These are phyloP conservation scores for Jaculus jaculus DNA, from an alignment of 2,113 vertebrate species.

Conservation along the genomic window DNA sequence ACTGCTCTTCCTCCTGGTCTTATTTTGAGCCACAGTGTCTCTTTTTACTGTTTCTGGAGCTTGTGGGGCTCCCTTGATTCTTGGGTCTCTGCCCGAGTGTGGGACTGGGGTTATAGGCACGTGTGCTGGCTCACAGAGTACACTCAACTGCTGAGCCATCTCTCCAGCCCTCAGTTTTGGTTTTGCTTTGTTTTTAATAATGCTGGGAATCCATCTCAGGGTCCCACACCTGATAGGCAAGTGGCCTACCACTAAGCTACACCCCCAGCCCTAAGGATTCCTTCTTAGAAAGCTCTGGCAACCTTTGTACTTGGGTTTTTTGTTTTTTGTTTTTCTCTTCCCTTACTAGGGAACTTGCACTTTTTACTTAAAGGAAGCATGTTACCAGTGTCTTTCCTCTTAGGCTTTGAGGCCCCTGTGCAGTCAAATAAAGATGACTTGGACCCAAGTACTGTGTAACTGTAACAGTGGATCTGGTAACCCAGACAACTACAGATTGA, in stretches of 20 bases:
- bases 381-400: background rate
- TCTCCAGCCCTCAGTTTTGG: background rate
- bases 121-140: no score
- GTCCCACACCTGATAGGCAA: background rate
- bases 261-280: background rate
- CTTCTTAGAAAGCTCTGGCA: background rate
- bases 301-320: background rate
- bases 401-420: background rate
- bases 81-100: no score
- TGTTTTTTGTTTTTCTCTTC: background rate
- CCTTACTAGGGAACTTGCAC: background rate
- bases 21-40: no score
- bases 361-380: background rate
- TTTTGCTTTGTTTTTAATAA: background rate
- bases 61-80: no score
- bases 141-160: no score
- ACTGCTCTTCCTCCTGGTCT: no score
- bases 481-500: background rate
- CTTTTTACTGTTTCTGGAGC: no score
- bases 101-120: no score
- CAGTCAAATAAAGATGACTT: background rate
- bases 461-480: background rate
- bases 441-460: background rate
- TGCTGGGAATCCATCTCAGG: background rate
- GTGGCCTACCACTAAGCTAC: background rate